Evolutionary conservation across 1,140 invertebrate genomes (phyloP).

Genomic region (Eciton burchellii): DNA sequence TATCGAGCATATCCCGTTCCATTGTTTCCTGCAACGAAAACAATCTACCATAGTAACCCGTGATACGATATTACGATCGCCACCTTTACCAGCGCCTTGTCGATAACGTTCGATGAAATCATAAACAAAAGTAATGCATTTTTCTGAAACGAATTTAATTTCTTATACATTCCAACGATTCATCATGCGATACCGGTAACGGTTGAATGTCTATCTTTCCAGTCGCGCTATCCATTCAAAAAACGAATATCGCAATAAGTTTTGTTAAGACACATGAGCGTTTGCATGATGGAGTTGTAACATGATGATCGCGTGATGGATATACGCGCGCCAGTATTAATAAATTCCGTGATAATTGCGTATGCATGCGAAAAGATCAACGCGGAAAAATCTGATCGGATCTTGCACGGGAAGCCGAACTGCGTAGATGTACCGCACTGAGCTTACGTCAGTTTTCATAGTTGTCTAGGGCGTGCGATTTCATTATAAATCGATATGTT

Average conservation of each 20-base stretch:
- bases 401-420: background rate
- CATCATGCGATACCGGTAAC: background rate
- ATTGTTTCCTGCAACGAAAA: slow-evolving; percentile 9
- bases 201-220: slow-evolving; percentile 4
- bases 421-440: background rate
- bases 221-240: slow-evolving; percentile 13
- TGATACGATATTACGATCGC: background rate
- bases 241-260: slow-evolving; percentile 38
- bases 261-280: slow-evolving; percentile 37
- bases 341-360: slow-evolving; percentile 53
- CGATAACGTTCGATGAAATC: slow-evolving; percentile 26
- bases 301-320: slow-evolving; percentile 33
- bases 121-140: background rate
- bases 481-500: slow-evolving; percentile 42
- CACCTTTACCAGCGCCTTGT: background rate
- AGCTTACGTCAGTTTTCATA: background rate
- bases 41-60: slow-evolving; percentile 6
- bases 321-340: slow-evolving; percentile 17
- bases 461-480: slow-evolving; percentile 1
- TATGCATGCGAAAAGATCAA: slow-evolving; percentile 15
- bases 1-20: background rate
- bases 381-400: background rate
- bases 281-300: slow-evolving; percentile 48
- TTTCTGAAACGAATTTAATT: slow-evolving; percentile 23
- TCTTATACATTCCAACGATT: slow-evolving; percentile 3